Base-by-base conservation (phyloP, 2,797 vertebrate genomes). In the Spea hammondii region DNA sequence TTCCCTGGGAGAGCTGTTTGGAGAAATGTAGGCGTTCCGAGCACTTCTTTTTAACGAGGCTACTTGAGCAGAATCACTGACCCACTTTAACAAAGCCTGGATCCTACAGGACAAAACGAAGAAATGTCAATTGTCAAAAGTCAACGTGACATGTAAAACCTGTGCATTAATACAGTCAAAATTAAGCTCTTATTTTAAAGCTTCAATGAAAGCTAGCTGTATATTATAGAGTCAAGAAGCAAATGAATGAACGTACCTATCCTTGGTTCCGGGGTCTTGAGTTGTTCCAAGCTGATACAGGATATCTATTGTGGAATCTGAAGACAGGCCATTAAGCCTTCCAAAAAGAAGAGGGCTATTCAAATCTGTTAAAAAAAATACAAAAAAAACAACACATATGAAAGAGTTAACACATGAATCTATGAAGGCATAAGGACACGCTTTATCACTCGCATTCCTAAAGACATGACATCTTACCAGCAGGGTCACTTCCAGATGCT, bases 251-350 rank as follows among this genome's bases (percentile, higher is more conserved):
- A 54, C 11, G 8, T 90, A 99, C 98, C 98, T 94, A 90, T 99
- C 96, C 91, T 97, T 98, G 85, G 98, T 99, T 85, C 97, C 98
- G 67, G 95, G 83, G 83, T 99, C 98, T 86, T 99, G 98, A 46
- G 97, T 99, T 77, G 97, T 99, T 80, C 97, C 98, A 84, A 99
- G 94, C 88, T 99, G 98, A 88, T 99, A 99, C 68, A 99, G 93
- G 86, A 99, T 99, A 89, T 99, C 98, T 77, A 99, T 99, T 74
- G 98, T 99, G 80, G 98, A 99, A 90, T 99, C 98, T 79, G 98
- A 99, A 49, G 97, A 99, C 64, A 99, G 93, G 84, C 98, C 97
- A 82, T 99, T 99, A 49, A 99, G 91, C 84, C 97, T 93, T 82
- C 97, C 97, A 85, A 99, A 99, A 81, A 99, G 93, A 86, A 99